Evolutionary conservation across 2,888 invertebrate genomes (phyloP).

Genomic region (Perizoma flavofasciatum): DNA sequence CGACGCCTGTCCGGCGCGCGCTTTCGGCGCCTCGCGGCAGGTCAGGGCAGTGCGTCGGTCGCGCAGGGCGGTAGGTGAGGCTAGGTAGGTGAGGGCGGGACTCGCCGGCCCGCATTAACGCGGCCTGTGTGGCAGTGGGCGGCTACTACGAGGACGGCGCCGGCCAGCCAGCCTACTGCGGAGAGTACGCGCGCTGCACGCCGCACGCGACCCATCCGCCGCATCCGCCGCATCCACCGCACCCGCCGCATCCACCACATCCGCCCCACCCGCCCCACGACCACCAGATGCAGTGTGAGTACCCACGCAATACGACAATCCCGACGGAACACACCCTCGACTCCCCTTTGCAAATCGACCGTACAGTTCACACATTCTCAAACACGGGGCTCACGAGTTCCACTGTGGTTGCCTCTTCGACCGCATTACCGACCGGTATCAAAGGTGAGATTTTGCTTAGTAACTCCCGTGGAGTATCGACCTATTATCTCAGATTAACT

Average conservation of each 20-base stretch:
- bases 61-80: constrained; percentile 8
- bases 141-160: constrained; percentile 79
- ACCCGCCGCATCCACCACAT: constrained; percentile 43
- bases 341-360: constrained; percentile 1
- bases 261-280: constrained; percentile 51
- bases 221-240: constrained; percentile 46
- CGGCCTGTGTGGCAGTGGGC: constrained; percentile 80
- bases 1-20: constrained; percentile 29
- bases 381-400: constrained; percentile 5
- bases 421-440: constrained; percentile 9
- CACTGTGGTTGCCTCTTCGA: constrained; percentile 4
- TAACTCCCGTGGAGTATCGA: constrained; percentile 17
- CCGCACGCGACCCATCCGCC: constrained; percentile 55
- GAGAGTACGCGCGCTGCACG: constrained; percentile 70
- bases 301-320: constrained; percentile 31
- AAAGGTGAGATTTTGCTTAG: constrained; percentile 22
- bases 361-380: constrained; percentile 7
- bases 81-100: constrained; percentile 65
- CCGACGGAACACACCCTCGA: constrained; percentile 6
- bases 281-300: constrained; percentile 73
- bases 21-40: constrained; percentile 3
- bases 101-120: constrained; percentile 53
- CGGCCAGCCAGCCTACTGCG: constrained; percentile 62
- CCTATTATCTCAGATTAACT: constrained; percentile 26
- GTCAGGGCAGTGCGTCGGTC: too few relatives aligned